A percentile compares a stretch with the other conserved stretches of the same genome.
Conservation (phyloP, 2,797 vertebrate species). For the Eupleurogrammus muticus region DNA sequence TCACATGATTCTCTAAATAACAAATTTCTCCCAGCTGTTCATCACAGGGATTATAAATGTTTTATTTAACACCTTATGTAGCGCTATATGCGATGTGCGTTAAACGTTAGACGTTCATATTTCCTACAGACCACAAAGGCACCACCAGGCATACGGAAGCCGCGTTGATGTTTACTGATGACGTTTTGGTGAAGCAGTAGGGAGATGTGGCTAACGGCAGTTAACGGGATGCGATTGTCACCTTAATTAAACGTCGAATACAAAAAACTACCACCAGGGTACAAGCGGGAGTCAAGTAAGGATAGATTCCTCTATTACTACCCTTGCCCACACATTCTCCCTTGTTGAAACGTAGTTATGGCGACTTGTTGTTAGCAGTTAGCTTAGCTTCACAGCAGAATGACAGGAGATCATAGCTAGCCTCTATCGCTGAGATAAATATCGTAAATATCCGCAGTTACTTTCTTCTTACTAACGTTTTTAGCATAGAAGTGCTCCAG, state of each 20-base stretch:
- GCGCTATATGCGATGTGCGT: too few relatives aligned
- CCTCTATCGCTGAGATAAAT: constrained; percentile 24
- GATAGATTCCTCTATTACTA: neutral
- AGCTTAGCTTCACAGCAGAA: constrained; percentile 63
- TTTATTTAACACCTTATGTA: neutral
- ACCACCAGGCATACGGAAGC: constrained; percentile 72
- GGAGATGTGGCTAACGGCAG: constrained; percentile 58
- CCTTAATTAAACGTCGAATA: constrained; percentile 28
- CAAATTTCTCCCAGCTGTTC: neutral
- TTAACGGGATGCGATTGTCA: constrained; percentile 47
- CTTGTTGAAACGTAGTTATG: constrained; percentile 35
- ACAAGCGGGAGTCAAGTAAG: constrained; percentile 57
- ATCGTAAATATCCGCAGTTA: constrained; percentile 6
- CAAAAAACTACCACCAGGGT: constrained; percentile 16
- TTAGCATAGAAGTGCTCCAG: neutral
- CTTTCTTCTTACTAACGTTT: constrained; percentile 4
- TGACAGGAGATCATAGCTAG: constrained; percentile 51
- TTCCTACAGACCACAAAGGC: constrained; percentile 44
- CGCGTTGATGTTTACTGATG: constrained; percentile 78
- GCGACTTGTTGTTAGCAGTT: constrained; percentile 45
- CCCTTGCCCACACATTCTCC: neutral
- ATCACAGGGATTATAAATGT: rapidly evolving
- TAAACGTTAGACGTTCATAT: rapidly evolving
- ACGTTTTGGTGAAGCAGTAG: constrained; percentile 59
- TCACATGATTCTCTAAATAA: neutral